Conservation (phyloP, 2,797 vertebrate genomes). For the Chlorospingus semifuscus region DNA sequence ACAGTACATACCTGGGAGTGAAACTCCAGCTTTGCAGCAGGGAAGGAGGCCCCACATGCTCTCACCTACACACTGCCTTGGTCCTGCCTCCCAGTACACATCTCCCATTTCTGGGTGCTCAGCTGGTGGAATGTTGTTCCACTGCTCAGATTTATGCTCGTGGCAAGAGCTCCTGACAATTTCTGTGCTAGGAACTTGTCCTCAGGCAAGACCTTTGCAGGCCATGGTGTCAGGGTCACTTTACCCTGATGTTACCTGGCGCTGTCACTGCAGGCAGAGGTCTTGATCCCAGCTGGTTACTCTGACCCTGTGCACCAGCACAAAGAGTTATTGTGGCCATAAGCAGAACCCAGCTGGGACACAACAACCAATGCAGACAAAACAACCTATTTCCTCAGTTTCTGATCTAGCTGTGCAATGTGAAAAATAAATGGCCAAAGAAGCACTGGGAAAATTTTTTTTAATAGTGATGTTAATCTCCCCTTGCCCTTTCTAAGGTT, state of each 20-base stretch:
- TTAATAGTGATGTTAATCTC: neutral
- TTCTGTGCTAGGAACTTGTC: neutral
- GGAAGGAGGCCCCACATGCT: rapidly evolving
- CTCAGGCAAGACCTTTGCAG: neutral
- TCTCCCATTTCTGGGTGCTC: neutral
- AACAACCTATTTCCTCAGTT: neutral
- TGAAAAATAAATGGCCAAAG: neutral
- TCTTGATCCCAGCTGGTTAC: neutral
- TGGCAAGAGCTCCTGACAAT: neutral
- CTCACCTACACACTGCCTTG: neutral
- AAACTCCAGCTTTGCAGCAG: neutral
- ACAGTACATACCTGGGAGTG: neutral
- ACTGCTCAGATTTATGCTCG: neutral
- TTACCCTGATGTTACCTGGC: neutral
- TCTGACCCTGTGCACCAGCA: neutral
- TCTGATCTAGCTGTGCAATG: neutral
- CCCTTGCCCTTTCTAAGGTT: neutral
- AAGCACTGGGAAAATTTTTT: neutral
- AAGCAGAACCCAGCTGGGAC: neutral
- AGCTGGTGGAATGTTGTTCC: neutral
- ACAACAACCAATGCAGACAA: neutral
- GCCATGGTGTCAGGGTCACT: neutral
- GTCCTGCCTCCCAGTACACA: neutral
- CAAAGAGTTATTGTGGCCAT: neutral
- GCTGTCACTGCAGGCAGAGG: neutral